phyloP scores from a whole-genome alignment of 2,888 invertebrate species.

The Yponomeuta cagnagella region DNA sequence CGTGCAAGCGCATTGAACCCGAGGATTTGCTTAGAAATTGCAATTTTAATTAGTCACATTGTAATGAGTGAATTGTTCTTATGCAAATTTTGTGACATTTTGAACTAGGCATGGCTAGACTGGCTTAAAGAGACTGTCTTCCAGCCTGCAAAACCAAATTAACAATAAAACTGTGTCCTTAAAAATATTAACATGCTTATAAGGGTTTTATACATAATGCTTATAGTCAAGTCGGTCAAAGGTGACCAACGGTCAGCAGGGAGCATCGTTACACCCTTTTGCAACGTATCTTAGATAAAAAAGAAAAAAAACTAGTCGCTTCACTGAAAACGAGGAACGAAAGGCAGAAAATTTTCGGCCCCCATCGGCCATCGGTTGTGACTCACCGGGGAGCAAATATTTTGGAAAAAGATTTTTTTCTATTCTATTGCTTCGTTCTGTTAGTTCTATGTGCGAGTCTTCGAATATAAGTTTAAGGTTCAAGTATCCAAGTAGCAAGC shows the following conservation, averaged over 20 bases:
- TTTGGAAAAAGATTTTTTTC: no score
- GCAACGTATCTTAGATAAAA: slow-evolving; percentile 27
- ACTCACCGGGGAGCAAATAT: no score
- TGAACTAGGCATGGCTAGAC: slow-evolving; percentile 24
- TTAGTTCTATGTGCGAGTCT: no score
- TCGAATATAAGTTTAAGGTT: no score
- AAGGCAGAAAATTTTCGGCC: no score
- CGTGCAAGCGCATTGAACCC: slow-evolving; percentile 23
- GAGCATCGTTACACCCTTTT: slow-evolving; percentile 49
- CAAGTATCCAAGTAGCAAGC: no score
- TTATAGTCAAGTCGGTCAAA: slow-evolving; percentile 40
- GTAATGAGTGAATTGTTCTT: slow-evolving; percentile 24
- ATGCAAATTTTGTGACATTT: slow-evolving; percentile 37
- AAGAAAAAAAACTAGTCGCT: no score
- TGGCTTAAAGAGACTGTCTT: not conserved
- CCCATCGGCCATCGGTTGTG: no score
- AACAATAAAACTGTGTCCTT: no score
- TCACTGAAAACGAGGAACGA: no score
- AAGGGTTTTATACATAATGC: not conserved
- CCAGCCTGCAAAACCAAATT: not conserved
- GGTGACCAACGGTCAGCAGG: slow-evolving; percentile 58
- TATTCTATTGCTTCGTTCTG: no score
- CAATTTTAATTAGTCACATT: slow-evolving; percentile 27
- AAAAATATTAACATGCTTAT: not conserved
- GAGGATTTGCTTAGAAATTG: slow-evolving; percentile 42